Percentiles rank a stretch among this genome's conserved stretches.
These are phyloP conservation scores for Paradoxurus hermaphroditus DNA, from an alignment of 2,113 vertebrate species.

Conservation along the genomic window DNA sequence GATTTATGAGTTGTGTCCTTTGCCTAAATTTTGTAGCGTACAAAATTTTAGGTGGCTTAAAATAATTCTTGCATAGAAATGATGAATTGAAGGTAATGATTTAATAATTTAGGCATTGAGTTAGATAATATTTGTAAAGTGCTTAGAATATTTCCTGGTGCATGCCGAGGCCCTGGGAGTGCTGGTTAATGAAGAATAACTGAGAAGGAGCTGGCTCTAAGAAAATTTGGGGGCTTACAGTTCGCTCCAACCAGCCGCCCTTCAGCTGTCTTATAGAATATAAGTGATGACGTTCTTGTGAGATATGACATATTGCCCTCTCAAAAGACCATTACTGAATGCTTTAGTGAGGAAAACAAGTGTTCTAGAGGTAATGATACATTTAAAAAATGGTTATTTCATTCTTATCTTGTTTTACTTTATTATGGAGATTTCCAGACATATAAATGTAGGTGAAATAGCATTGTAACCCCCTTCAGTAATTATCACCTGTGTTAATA, in stretches of 20 bases:
- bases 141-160: too few species aligned
- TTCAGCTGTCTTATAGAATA: neutral
- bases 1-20: neutral
- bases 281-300: neutral
- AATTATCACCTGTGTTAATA: too few species aligned
- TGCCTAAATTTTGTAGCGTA: neutral
- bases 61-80: neutral
- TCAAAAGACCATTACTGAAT: neutral
- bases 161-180: neutral
- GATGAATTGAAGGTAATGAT: neutral
- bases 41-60: neutral
- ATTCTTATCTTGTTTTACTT: neutral
- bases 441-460: neutral
- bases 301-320: neutral
- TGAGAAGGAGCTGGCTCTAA: too few species aligned
- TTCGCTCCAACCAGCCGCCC: neutral
- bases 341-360: neutral
- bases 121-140: neutral
- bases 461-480: neutral
- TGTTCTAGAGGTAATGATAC: neutral
- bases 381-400: neutral
- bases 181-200: neutral
- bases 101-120: neutral
- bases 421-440: neutral
- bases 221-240: too few species aligned